Evolutionary conservation across 2,888 invertebrate species (phyloP), one percentile per base, ranked within the genome.

Genomic region (Steinernema hermaphroditum): DNA sequence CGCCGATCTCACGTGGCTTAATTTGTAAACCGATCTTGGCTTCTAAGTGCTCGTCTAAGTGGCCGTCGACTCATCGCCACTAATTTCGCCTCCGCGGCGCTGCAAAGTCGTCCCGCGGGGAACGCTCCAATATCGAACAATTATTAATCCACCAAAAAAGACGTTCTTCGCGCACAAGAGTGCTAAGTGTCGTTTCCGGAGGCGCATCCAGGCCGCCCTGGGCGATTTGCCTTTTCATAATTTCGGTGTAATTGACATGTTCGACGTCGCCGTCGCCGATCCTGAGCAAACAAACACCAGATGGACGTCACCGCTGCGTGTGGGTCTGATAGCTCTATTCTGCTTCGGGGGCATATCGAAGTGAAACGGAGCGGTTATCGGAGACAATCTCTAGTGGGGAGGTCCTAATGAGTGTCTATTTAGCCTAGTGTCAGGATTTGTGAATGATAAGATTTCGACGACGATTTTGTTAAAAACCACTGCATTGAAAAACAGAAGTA

Each of bases 141-240:
- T 62, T 62, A 62, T 62, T 62, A 62, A 62, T 62, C 62, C 62
- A 62, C 32, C 32, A 32, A 62, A 62, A 62, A 62, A 62, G 27
- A 32, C 62, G 62, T 32, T 32, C 16, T 29, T 16, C 62, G 54
- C 54, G 2, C 46, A 2, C 14, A 14, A 6, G 62, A 62, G 62
- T 34, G 62, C 29, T 62, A 62, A 62, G 62, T 32, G 62, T 2
- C 27, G 32, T 32, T n/a, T 2, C 50, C 19, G 22, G 50, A 37
- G 37, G 37, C 4, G 37, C n/a, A n/a, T n/a, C n/a, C n/a, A 37
- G 37, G 37, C 37, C 37, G 37, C 46, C 9, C 16, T 8, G 9
- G 43, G 16, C 46, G 46, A 46, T 16, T 19, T 16, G 8, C 4
- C 22, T 46, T 46, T 19, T 19, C 46, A 19, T 16, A 46, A 46